Evolutionary conservation across 2,888 invertebrate genomes (phyloP).

Genomic region (Hypercompe scribonia): DNA sequence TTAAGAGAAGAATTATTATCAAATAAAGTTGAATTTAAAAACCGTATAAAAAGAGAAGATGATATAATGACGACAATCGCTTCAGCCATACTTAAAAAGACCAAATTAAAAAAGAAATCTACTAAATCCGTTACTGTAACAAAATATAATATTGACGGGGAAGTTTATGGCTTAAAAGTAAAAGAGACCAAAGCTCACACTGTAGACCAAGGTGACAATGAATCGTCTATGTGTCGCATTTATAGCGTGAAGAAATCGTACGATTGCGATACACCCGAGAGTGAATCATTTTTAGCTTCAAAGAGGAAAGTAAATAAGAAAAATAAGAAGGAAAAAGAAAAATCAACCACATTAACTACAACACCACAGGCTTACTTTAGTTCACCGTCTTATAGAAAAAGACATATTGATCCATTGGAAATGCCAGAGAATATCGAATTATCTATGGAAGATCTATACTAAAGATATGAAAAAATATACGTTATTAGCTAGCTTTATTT

Average conservation of each 20-base stretch:
- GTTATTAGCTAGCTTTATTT: conserved; percentile 10
- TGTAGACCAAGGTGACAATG: conserved; percentile 41
- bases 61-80: not conserved
- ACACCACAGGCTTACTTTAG: conserved; percentile 34
- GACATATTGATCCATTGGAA: conserved; percentile 64
- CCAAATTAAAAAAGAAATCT: conserved; percentile 50
- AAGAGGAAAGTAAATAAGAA: conserved; percentile 62
- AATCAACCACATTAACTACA: conserved; percentile 23
- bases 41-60: conserved; percentile 32
- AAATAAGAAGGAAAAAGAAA: conserved; percentile 56
- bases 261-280: conserved; percentile 66
- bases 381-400: conserved; percentile 58
- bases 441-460: conserved; percentile 55
- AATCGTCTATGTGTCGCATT: conserved; percentile 59
- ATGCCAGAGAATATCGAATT: conserved; percentile 68
- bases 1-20: conserved; percentile 53
- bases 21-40: conserved; percentile 32
- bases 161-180: conserved; percentile 70
- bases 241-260: conserved; percentile 68
- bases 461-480: conserved; percentile 66
- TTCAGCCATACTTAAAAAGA: conserved; percentile 37
- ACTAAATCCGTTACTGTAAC: conserved; percentile 61
- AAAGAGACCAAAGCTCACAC: conserved; percentile 57
- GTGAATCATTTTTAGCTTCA: conserved; percentile 56
- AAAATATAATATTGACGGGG: conserved; percentile 65